These are phyloP conservation scores for Mayetiola destructor DNA, from an alignment of 2,888 invertebrate genomes.

Conservation along the genomic window DNA sequence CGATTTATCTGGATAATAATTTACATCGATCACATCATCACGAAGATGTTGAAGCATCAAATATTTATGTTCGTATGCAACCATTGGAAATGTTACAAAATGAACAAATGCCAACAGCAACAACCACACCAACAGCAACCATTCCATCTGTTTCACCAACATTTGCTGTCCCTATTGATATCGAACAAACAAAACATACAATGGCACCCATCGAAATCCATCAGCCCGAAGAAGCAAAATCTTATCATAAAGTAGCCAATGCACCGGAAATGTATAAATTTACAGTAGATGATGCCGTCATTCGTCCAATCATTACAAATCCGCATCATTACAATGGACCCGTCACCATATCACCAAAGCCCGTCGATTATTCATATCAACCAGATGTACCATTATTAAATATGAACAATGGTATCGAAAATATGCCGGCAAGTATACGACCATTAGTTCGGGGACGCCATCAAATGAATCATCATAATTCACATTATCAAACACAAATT, in stretches of 20 bases:
- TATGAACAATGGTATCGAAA: no score
- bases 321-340: neutral
- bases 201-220: neutral
- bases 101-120: neutral
- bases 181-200: neutral
- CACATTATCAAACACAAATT: neutral
- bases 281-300: neutral
- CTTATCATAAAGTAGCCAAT: neutral
- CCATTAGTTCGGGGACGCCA: neutral
- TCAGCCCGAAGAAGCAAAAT: neutral
- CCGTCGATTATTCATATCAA: neutral
- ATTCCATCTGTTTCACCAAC: neutral
- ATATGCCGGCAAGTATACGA: neutral
- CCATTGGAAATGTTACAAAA: neutral
- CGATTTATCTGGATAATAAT: neutral
- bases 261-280: slow-evolving; percentile 3
- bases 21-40: neutral
- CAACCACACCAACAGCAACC: neutral
- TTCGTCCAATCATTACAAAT: neutral
- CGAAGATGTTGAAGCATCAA: slow-evolving; percentile 3
- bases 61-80: neutral
- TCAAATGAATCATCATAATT: neutral
- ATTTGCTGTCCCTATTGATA: no score
- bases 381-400: neutral
- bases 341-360: neutral